Conservation (phyloP, 2,113 vertebrate species). For the Damaliscus lunatus region DNA sequence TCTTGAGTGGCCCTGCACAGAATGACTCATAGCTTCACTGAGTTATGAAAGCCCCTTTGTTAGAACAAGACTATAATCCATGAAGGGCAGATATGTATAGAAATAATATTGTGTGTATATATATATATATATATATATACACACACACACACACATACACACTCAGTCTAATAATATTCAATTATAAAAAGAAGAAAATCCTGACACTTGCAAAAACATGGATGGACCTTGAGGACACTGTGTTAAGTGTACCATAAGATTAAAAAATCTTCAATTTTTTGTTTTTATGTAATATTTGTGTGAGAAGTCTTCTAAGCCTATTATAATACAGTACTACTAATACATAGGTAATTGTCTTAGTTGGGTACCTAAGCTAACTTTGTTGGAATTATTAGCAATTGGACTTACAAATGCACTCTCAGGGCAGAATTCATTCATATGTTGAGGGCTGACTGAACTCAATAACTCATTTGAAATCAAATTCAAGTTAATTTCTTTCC, state of each 20-base stretch:
- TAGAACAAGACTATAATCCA: neutral
- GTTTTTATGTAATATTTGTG: neutral
- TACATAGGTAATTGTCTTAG: neutral
- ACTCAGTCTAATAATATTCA: neutral
- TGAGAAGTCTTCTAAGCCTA: neutral
- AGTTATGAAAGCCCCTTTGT: neutral
- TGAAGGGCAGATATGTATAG: neutral
- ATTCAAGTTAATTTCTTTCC: neutral
- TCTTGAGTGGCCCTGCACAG: neutral
- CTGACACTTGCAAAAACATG: neutral
- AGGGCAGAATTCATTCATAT: neutral
- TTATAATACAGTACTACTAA: neutral
- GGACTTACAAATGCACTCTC: neutral
- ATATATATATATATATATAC: too few relatives aligned
- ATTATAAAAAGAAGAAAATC: neutral
- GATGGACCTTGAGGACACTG: neutral
- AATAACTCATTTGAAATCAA: neutral
- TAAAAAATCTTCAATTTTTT: neutral
- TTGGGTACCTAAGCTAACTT: neutral
- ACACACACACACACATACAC: fast-evolving
- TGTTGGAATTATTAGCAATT: neutral
- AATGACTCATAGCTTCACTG: neutral
- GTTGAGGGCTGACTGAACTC: neutral
- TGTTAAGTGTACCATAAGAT: neutral
- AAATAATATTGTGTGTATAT: neutral